These are phyloP conservation scores for Phenacoccus solenopsis DNA, from an alignment of 1,140 invertebrate genomes.

Conservation along the genomic window DNA sequence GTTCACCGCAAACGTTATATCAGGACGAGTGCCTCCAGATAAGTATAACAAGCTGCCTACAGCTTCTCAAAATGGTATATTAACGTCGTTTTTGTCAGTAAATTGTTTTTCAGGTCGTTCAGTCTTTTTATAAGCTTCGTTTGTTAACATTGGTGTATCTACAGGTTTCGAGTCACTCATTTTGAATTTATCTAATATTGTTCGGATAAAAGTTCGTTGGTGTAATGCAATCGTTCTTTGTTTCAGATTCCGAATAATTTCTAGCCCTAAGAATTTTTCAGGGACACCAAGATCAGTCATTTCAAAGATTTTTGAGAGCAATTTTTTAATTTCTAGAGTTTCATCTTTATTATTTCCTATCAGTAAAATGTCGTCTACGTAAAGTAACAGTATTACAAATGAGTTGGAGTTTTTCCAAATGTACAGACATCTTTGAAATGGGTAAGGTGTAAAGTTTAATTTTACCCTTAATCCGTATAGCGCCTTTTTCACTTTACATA, in stretches of 20 bases:
- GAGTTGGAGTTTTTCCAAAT: not conserved
- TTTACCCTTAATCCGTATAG: not conserved
- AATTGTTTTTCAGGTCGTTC: too few relatives aligned
- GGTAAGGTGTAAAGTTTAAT: not conserved
- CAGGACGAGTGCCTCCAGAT: conserved; percentile 30
- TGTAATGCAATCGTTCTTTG: conserved; percentile 24
- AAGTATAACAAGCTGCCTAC: conserved; percentile 34
- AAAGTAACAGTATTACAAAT: conserved; percentile 27
- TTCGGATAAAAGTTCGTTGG: conserved; percentile 34
- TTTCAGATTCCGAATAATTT: not conserved
- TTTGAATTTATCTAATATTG: conserved; percentile 32
- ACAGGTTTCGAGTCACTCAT: conserved; percentile 31
- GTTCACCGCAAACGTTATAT: conserved; percentile 34
- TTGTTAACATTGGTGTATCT: conserved; percentile 33
- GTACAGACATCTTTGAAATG: not conserved
- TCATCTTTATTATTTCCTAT: conserved; percentile 23
- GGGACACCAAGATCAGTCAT: conserved; percentile 32
- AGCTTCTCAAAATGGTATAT: conserved; percentile 33
- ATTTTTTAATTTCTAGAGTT: conserved; percentile 22
- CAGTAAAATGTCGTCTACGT: conserved; percentile 27
- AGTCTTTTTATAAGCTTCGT: conserved; percentile 21
- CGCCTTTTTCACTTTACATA: not conserved
- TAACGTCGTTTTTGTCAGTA: too few relatives aligned
- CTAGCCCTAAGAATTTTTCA: conserved; percentile 23
- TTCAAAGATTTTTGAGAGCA: conserved; percentile 30